Evolutionary conservation across 2,888 invertebrate genomes (phyloP).

Genomic region (Cheilosia grossa): DNA sequence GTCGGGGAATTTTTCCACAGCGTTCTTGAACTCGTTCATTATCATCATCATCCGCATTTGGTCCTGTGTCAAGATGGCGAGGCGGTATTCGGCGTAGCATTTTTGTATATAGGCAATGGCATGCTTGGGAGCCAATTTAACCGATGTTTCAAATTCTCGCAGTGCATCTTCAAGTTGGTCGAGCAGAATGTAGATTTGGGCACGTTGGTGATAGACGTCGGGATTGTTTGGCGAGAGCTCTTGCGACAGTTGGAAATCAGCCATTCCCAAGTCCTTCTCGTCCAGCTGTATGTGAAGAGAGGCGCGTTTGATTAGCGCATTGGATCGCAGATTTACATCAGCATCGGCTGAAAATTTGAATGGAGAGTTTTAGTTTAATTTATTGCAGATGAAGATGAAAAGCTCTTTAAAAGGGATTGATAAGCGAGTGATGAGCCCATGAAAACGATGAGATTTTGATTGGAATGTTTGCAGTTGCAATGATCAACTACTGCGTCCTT

Average conservation of each 20-base stretch:
- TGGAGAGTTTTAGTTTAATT: slow-evolving; percentile 5
- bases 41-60: slow-evolving; percentile 86
- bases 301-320: slow-evolving; percentile 94
- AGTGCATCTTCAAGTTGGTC: slow-evolving; percentile 92
- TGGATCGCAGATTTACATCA: slow-evolving; percentile 88
- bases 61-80: slow-evolving; percentile 86
- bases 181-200: slow-evolving; percentile 92
- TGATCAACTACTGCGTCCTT: too few relatives aligned
- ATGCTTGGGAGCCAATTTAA: slow-evolving; percentile 91
- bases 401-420: not conserved
- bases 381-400: not conserved
- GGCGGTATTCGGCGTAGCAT: slow-evolving; percentile 93
- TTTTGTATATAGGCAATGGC: slow-evolving; percentile 95
- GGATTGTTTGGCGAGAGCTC: slow-evolving; percentile 90
- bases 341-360: slow-evolving; percentile 82
- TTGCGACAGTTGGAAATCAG: slow-evolving; percentile 91
- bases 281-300: slow-evolving; percentile 92
- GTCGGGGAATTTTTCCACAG: slow-evolving; percentile 91
- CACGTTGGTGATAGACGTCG: slow-evolving; percentile 96
- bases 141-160: slow-evolving; percentile 92
- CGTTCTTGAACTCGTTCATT: slow-evolving; percentile 89
- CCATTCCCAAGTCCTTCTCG: slow-evolving; percentile 88
- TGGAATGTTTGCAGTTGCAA: too few relatives aligned
- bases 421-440: too few relatives aligned
- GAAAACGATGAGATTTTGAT: too few relatives aligned